Evolutionary conservation across 1,140 invertebrate genomes (phyloP).

Genomic region (Heliconius hewitsoni): DNA sequence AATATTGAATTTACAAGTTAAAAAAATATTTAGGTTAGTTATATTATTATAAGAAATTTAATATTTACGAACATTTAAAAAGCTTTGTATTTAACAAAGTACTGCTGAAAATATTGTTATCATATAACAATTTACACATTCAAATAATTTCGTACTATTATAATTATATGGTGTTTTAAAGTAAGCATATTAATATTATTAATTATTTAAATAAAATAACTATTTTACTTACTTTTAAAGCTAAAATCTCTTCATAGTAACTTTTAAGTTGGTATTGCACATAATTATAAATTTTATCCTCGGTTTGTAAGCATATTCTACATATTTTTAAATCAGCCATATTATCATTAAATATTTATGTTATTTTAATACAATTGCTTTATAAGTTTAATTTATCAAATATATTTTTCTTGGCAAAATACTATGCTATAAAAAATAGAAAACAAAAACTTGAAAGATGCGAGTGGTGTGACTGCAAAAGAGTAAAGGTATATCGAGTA

Average conservation of each 20-base stretch:
- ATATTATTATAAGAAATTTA: too few species aligned
- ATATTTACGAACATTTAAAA: too few species aligned
- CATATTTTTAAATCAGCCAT: constrained; percentile 62
- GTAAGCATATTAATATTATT: neutral
- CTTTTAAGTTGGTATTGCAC: constrained; percentile 56
- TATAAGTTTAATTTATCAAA: neutral
- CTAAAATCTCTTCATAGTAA: constrained; percentile 69
- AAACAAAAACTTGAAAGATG: constrained; percentile 1
- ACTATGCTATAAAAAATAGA: neutral
- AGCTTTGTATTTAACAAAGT: too few species aligned
- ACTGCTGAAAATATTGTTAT: too few species aligned
- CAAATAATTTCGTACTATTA: too few species aligned
- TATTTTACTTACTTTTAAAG: constrained; percentile 57
- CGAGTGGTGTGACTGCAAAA: neutral
- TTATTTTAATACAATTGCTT: neutral
- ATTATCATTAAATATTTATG: neutral
- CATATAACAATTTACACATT: too few species aligned
- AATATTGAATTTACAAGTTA: too few species aligned
- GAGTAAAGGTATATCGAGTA: too few species aligned
- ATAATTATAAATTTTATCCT: constrained; percentile 59
- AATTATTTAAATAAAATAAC: neutral
- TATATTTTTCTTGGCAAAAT: neutral
- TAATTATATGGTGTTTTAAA: too few species aligned
- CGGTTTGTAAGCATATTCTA: constrained; percentile 62
- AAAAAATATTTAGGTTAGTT: too few species aligned